A percentile compares a stretch with the other conserved stretches of the same genome.
Conservation (phyloP, 2,888 invertebrate species). For the Hetaerina titia region DNA sequence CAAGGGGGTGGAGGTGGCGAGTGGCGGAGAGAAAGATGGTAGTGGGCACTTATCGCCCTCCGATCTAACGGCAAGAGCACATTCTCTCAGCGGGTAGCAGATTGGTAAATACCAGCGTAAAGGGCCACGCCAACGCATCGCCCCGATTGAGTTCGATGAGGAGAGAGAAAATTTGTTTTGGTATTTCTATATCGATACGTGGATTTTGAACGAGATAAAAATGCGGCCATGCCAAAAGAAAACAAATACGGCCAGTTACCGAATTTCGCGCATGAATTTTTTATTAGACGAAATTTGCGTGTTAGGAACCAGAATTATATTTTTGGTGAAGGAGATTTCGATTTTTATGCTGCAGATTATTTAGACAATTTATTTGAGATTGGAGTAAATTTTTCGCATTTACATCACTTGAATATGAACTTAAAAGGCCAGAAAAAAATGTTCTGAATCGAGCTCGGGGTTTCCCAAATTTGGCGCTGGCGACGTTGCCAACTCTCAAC, state of each 20-base stretch:
- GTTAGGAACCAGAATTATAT: not conserved
- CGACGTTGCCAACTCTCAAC: too few species aligned
- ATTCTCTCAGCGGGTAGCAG: slow-evolving; percentile 46
- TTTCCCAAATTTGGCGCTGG: too few species aligned
- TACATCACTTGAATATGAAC: too few species aligned
- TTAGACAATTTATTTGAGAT: too few species aligned
- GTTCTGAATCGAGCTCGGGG: too few species aligned
- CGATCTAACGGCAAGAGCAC: not conserved
- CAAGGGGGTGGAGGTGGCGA: not conserved
- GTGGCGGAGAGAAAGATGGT: not conserved
- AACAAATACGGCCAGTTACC: too few species aligned
- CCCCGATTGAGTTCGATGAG: not conserved
- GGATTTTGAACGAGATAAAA: not conserved
- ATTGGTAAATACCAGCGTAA: slow-evolving; percentile 30
- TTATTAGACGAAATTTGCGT: not conserved
- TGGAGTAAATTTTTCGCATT: too few species aligned
- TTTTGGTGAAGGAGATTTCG: too few species aligned
- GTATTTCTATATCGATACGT: not conserved
- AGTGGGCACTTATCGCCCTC: slow-evolving; percentile 4
- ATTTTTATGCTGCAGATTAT: not conserved
- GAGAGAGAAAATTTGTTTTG: not conserved
- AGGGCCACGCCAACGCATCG: not conserved
- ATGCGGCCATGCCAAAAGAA: too few species aligned
- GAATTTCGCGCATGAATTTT: not conserved
- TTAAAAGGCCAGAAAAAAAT: too few species aligned